phyloP scores from a whole-genome alignment of 2,888 invertebrate genomes.

The Melanargia galathea region DNA sequence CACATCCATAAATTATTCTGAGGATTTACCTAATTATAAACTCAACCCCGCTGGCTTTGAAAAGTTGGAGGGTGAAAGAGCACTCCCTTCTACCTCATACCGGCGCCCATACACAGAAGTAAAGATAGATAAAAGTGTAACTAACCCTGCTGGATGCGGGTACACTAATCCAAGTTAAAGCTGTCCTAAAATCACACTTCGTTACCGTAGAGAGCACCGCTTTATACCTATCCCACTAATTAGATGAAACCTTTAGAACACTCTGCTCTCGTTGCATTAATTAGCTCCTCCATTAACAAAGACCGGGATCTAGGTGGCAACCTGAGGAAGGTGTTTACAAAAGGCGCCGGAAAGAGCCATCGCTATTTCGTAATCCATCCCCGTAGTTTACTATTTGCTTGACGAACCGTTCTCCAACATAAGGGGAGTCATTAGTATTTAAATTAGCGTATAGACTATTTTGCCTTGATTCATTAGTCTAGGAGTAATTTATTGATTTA shows the following conservation, averaged over 20 bases:
- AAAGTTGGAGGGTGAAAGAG: too few species aligned
- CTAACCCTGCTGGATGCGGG: background rate
- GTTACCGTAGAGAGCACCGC: conserved; percentile 8
- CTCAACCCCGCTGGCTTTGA: too few species aligned
- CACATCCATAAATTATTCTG: too few species aligned
- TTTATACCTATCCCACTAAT: conserved; percentile 30
- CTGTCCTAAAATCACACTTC: background rate
- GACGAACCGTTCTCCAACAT: background rate
- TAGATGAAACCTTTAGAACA: conserved; percentile 31
- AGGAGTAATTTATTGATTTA: too few species aligned
- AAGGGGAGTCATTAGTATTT: background rate
- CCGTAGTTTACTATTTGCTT: background rate
- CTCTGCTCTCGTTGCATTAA: conserved; percentile 22
- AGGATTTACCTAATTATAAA: too few species aligned
- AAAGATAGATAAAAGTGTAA: background rate
- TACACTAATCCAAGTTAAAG: background rate
- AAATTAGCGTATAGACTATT: too few species aligned
- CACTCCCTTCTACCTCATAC: background rate
- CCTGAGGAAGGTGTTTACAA: conserved; percentile 4
- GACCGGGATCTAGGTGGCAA: background rate
- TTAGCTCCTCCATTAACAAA: conserved; percentile 14
- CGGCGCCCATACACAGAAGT: background rate
- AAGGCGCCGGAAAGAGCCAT: background rate
- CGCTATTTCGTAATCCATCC: background rate
- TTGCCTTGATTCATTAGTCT: too few species aligned